Evolutionary conservation across 2,113 vertebrate genomes (phyloP), one percentile per base, ranked within the genome.

Genomic region (Stegostoma tigrinum): DNA sequence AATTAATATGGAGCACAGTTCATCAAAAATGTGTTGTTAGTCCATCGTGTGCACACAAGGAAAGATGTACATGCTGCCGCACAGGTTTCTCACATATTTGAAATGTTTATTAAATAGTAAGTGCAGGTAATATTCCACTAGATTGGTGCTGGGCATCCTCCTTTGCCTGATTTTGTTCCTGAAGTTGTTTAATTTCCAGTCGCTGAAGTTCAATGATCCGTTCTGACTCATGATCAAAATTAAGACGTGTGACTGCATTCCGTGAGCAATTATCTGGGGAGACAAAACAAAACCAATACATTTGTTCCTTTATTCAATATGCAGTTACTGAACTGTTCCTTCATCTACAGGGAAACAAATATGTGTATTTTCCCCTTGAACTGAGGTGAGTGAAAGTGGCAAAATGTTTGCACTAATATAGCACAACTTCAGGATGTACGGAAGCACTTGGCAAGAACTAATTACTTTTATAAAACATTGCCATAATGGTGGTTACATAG

Each of bases 181-280:
- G 96, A 45, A 98, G 97, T 19, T 96, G 96, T 6, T 97, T 97
- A 96, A 98, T 98, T 97, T 98, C 98, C 17, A 97, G 94, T 78
- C 97, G 97, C 61, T 99, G 98, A 97, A 98, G 98, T 96, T 98
- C 97, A 80, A 98, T 98, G 89, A 98, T 98, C 95, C 97, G 97
- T 96, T 97, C 97, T 0, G 95, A 97, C 97, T 98, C 98, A 75
- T 98, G 97, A 94, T 98, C 97, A 70, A 97, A 96, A 34, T 98
- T 98, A 95, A 98, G 96, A 94, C 97, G 97, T 64, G 96, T 48
- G 89, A 97, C 95, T 95, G 96, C 38, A 95, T 10, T 48, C 67
- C 93, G 34, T 45, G 93, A 95, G 64, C 93, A 95, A 70, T 95
- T 48, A 27, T 95, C 93, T 95, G 93, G 12, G 42, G 24, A 95